Conservation (phyloP, 2,888 invertebrate species). For the Lycaena phlaeas region DNA sequence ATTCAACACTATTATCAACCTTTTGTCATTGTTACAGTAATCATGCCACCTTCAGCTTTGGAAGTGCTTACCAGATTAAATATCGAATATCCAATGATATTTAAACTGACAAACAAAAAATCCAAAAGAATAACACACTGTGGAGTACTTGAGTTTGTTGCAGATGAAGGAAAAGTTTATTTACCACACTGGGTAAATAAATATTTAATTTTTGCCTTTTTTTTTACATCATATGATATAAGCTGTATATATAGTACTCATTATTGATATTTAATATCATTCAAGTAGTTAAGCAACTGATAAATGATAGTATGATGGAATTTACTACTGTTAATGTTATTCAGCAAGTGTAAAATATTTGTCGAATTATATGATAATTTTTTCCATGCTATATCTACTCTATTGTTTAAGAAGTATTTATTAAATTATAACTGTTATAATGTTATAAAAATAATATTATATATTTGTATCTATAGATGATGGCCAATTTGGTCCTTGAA, state of each 20-base stretch:
- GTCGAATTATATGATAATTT: too few relatives aligned
- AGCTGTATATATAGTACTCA: too few relatives aligned
- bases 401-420: too few relatives aligned
- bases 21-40: conserved; percentile 77
- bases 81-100: conserved; percentile 98
- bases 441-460: too few relatives aligned
- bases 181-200: conserved; percentile 94
- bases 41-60: conserved; percentile 97
- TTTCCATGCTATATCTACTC: too few relatives aligned
- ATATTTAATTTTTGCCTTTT: too few relatives aligned
- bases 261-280: conserved; percentile 3
- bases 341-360: too few relatives aligned
- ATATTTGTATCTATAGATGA: too few relatives aligned
- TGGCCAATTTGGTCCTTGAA: conserved; percentile 91
- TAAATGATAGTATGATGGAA: too few relatives aligned
- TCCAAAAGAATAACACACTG: conserved; percentile 91
- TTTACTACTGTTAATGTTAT: too few relatives aligned
- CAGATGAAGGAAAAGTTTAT: conserved; percentile 98
- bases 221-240: too few relatives aligned
- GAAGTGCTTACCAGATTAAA: conserved; percentile 93
- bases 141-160: conserved; percentile 98
- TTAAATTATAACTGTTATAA: too few relatives aligned
- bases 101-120: conserved; percentile 92
- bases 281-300: background rate
- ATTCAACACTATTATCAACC: background rate